These are phyloP conservation scores for Philonicus albiceps DNA, from an alignment of 2,888 invertebrate genomes.

Conservation along the genomic window DNA sequence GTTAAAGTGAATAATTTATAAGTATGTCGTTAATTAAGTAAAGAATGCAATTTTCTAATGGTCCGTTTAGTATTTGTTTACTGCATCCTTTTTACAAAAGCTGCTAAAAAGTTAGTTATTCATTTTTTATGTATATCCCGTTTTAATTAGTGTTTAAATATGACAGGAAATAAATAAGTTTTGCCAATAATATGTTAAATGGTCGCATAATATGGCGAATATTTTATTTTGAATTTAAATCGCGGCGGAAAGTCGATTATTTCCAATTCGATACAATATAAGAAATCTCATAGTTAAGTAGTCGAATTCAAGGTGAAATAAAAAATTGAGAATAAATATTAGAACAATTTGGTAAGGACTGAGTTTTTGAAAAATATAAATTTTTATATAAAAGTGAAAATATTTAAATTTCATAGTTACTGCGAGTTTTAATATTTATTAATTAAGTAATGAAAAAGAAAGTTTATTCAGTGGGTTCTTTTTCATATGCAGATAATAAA, in stretches of 20 bases:
- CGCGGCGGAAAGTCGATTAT: not conserved
- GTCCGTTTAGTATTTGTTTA: conserved; percentile 12
- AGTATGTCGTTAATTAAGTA: not conserved
- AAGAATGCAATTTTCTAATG: conserved; percentile 16
- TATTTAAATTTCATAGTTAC: conserved; percentile 28
- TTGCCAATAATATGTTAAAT: not conserved
- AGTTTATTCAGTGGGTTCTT: not conserved
- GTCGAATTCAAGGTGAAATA: not conserved
- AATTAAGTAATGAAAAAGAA: not conserved
- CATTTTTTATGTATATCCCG: conserved; percentile 7
- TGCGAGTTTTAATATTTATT: conserved; percentile 18
- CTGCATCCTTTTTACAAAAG: not conserved
- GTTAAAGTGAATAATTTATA: conserved; percentile 48
- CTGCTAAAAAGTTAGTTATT: not conserved
- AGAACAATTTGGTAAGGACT: not conserved
- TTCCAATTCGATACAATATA: not conserved
- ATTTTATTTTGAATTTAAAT: not conserved
- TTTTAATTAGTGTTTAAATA: not conserved
- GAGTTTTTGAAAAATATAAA: conserved; percentile 13
- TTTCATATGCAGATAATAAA: not conserved
- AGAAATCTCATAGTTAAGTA: not conserved
- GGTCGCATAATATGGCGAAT: not conserved
- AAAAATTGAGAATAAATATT: not conserved
- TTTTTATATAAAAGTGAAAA: conserved; percentile 27
- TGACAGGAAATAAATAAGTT: conserved; percentile 27